Conservation (phyloP, 2,797 vertebrate species). For the Chiloscyllium punctatum region DNA sequence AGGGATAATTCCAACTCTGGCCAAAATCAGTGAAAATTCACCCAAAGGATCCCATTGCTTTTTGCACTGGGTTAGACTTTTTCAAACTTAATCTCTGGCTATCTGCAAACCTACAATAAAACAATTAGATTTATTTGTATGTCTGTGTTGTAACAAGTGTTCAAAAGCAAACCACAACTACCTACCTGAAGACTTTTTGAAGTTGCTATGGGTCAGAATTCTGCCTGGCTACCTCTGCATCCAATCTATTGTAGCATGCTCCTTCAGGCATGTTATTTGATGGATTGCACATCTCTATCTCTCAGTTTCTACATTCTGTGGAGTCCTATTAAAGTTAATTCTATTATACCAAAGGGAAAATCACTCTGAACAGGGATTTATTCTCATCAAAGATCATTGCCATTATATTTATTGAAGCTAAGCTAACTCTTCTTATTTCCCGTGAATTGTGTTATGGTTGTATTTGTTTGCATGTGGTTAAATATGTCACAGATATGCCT, state of each 20-base stretch:
- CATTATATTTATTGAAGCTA: constrained; percentile 32
- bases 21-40: neutral
- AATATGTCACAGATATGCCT: constrained; percentile 4
- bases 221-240: constrained; percentile 1
- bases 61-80: neutral
- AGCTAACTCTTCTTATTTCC: neutral
- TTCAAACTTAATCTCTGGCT: neutral
- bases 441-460: constrained; percentile 3
- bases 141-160: neutral
- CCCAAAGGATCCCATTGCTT: neutral
- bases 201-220: neutral
- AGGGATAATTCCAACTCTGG: neutral
- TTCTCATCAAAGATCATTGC: neutral
- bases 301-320: neutral
- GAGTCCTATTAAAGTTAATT: neutral
- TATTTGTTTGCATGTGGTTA: constrained; percentile 7
- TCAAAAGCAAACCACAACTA: neutral
- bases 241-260: neutral
- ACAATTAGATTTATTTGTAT: neutral
- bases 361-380: constrained; percentile 22
- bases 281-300: neutral
- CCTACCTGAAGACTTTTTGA: neutral
- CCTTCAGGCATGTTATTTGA: neutral
- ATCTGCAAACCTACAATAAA: neutral
- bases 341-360: constrained; percentile 27